These are phyloP conservation scores for Drosophila ironensis DNA, from an alignment of 1,140 invertebrate species.

Conservation along the genomic window DNA sequence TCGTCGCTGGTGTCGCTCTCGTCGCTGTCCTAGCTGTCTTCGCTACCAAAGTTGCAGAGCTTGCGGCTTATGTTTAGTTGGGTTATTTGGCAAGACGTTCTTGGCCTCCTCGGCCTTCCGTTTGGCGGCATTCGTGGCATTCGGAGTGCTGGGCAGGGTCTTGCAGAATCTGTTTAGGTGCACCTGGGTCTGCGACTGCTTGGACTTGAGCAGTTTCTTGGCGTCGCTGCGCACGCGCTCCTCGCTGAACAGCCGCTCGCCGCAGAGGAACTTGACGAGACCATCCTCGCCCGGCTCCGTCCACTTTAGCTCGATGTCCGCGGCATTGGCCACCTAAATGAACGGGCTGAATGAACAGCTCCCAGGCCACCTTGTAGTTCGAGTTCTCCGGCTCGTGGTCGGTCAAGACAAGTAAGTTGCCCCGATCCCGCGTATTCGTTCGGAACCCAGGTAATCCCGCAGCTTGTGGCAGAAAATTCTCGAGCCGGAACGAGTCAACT, in stretches of 20 bases:
- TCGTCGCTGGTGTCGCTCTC: too few relatives aligned
- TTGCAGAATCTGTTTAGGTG: slow-evolving; percentile 98
- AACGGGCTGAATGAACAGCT: slow-evolving; percentile 94
- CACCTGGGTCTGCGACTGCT: slow-evolving; percentile 93
- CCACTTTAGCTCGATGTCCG: slow-evolving; percentile 96
- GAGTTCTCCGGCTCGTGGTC: slow-evolving; percentile 96
- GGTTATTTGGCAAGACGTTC: too few relatives aligned
- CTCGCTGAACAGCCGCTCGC: slow-evolving; percentile 95
- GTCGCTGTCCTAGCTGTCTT: too few relatives aligned
- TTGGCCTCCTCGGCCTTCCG: slow-evolving; percentile 84
- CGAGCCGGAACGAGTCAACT: too few relatives aligned
- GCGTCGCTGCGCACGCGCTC: slow-evolving; percentile 95
- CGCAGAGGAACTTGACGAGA: slow-evolving; percentile 95
- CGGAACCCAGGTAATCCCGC: too few relatives aligned
- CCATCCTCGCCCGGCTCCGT: slow-evolving; percentile 97
- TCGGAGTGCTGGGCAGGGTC: slow-evolving; percentile 83
- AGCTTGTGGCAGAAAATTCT: too few relatives aligned
- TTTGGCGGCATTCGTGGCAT: slow-evolving; percentile 80
- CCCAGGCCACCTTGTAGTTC: slow-evolving; percentile 93
- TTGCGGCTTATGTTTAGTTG: too few relatives aligned
- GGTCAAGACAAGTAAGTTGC: too few relatives aligned
- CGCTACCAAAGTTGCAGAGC: too few relatives aligned
- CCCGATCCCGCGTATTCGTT: too few relatives aligned
- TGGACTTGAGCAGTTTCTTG: slow-evolving; percentile 95
- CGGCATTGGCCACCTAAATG: slow-evolving; percentile 89